Base-by-base conservation (phyloP, 2,113 vertebrate species). In the Archilochus colubris region DNA sequence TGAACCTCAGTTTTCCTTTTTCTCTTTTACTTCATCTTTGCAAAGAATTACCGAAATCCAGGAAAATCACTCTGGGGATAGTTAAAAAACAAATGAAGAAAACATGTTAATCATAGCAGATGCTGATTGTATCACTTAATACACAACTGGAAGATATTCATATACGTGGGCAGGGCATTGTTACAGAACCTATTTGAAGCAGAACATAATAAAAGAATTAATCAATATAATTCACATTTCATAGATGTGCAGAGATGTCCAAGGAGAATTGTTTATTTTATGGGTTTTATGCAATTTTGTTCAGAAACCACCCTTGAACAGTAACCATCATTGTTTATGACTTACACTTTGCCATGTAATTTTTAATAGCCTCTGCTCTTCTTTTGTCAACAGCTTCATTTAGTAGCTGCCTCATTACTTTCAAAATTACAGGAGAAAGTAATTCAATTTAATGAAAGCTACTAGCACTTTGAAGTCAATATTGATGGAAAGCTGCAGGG, bases 381-480 rank as follows among this genome's bases (percentile, higher is more conserved):
- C n/a, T 94, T 92, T 82, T 93, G 85, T 94, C 72, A 91, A 80
- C 88, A 90, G 22, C 43, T 93, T 94, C 72, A 81, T 94, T 94
- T 90, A 90, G 76, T 80, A 96, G 33, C 64, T 93, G 79, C 55
- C 76, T 93, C 88, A 88, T 95, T 96, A 89, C 70, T 89, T 93
- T 88, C 72, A 55, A 86, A 91, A 93, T 91, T 96, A 69, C 38
- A 76, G 46, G 72, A 76, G 82, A 88, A 96, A 64, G 20, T 86
- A 96, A 94, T 82, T 89, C 58, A 77, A 93, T 82, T 77, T 89
- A 93, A 82, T 88, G 79, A 85, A 86, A 89, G 75, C 58, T 79
- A 61, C 81, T 79, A 84, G 23, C 36, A 73, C 59, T 95, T 88
- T 93, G 72, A 95, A 94, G 85, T 91, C 72, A 86, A 86, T 95